These are phyloP conservation scores for Epizoanthus stellaris DNA, from an alignment of 92 coral and sea anemone species.

Conservation along the genomic window DNA sequence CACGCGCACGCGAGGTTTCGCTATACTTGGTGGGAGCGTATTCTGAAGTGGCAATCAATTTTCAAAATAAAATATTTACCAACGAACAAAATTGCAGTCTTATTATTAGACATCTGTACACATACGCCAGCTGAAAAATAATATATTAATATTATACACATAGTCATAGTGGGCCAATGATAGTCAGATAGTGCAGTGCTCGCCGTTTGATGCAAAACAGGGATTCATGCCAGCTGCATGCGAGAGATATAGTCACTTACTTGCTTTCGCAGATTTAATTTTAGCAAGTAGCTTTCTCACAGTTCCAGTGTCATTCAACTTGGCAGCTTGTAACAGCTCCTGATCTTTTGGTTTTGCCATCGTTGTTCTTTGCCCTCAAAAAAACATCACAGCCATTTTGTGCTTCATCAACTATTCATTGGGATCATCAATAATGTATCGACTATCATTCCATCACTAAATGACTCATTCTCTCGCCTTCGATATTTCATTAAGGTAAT, in stretches of 20 bases:
- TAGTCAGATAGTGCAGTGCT: neutral
- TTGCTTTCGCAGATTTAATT: constrained; percentile 82
- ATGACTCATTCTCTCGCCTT: neutral
- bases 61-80: neutral
- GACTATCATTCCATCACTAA: constrained; percentile 1
- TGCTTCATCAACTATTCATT: constrained; percentile 11
- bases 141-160: neutral
- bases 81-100: neutral
- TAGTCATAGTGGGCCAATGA: neutral
- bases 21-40: neutral
- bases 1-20: constrained; percentile 19
- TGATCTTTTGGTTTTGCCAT: constrained; percentile 80
- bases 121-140: neutral
- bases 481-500: constrained; percentile 12
- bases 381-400: constrained; percentile 15
- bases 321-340: constrained; percentile 92
- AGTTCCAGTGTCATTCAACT: constrained; percentile 76
- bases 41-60: neutral
- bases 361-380: constrained; percentile 2
- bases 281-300: constrained; percentile 84
- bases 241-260: constrained; percentile 63
- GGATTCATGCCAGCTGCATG: neutral
- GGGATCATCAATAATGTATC: neutral
- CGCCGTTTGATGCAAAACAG: neutral
- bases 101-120: neutral